phyloP scores from a whole-genome alignment of 1,140 invertebrate genomes.

The Steinernema feltiae region DNA sequence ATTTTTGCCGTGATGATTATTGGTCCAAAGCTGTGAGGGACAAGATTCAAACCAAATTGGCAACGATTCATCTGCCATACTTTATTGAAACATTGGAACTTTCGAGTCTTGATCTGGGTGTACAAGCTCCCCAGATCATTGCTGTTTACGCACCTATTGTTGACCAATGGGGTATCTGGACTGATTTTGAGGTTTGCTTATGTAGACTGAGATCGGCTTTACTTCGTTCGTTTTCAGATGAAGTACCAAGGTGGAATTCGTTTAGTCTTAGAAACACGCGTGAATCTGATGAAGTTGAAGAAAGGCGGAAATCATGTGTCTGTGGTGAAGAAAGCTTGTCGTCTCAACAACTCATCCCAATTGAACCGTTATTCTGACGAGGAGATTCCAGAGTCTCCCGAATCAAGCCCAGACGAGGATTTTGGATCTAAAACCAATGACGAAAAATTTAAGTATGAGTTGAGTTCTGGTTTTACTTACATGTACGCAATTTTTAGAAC shows the following conservation, averaged over 20 bases:
- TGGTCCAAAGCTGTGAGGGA: slow-evolving; percentile 65
- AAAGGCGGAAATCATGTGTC: slow-evolving; percentile 25
- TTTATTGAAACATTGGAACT: slow-evolving; percentile 78
- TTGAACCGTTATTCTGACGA: slow-evolving; percentile 49
- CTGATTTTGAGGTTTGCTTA: slow-evolving; percentile 75
- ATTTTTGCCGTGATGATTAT: slow-evolving; percentile 68
- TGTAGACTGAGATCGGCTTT: slow-evolving; percentile 65
- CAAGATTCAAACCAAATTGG: slow-evolving; percentile 77
- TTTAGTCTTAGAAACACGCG: slow-evolving; percentile 86
- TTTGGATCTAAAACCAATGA: slow-evolving; percentile 48
- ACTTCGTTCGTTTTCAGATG: slow-evolving; percentile 84
- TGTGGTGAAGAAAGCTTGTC: slow-evolving; percentile 23
- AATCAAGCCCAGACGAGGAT: slow-evolving; percentile 51
- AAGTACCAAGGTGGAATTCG: slow-evolving; percentile 78
- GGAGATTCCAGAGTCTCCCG: slow-evolving; percentile 55
- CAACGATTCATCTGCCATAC: slow-evolving; percentile 76
- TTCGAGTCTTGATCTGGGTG: slow-evolving; percentile 71
- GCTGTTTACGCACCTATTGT: slow-evolving; percentile 68
- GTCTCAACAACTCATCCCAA: slow-evolving; percentile 21
- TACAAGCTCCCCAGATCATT: slow-evolving; percentile 71
- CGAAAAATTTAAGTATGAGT: slow-evolving; percentile 17
- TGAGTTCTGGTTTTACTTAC: slow-evolving; percentile 8
- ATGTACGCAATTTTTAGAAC: neutral
- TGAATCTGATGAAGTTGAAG: slow-evolving; percentile 81
- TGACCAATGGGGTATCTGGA: slow-evolving; percentile 82